These are phyloP conservation scores for Zaprionus taronus DNA, from an alignment of 1,140 invertebrate species.

Conservation along the genomic window DNA sequence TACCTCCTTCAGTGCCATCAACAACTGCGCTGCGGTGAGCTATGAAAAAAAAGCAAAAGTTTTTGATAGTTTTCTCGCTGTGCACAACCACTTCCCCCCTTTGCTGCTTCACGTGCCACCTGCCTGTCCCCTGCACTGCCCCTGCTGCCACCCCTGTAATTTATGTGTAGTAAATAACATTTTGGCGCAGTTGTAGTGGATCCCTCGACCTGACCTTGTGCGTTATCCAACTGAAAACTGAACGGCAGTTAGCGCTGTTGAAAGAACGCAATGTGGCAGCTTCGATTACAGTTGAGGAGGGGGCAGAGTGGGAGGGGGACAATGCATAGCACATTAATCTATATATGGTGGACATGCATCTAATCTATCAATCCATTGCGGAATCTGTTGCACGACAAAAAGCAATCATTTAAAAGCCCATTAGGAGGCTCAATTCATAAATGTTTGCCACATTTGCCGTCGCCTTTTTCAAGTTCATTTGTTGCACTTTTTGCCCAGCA, in stretches of 20 bases:
- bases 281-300: not conserved
- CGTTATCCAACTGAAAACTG: slow-evolving; percentile 64
- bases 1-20: slow-evolving; percentile 29
- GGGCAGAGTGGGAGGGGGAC: not conserved
- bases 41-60: slow-evolving; percentile 42
- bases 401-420: slow-evolving; percentile 59
- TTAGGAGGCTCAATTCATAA: slow-evolving; percentile 43
- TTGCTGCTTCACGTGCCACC: not conserved
- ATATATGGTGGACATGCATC: not conserved
- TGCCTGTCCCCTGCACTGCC: not conserved
- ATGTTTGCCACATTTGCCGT: slow-evolving; percentile 11
- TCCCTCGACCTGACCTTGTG: slow-evolving; percentile 58
- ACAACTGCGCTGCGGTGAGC: slow-evolving; percentile 67
- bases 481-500: slow-evolving; percentile 44
- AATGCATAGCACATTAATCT: not conserved
- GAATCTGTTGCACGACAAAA: slow-evolving; percentile 27
- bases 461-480: slow-evolving; percentile 64
- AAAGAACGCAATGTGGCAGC: slow-evolving; percentile 53
- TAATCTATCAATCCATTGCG: slow-evolving; percentile 13
- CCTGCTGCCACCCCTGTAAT: slow-evolving; percentile 35
- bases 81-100: slow-evolving; percentile 4
- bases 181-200: slow-evolving; percentile 50
- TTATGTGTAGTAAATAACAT: slow-evolving; percentile 79
- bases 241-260: slow-evolving; percentile 66
- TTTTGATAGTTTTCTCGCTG: slow-evolving; percentile 70